phyloP scores from a whole-genome alignment of 30 jellyfish, hydroid and myxozoan species.

The Pseudorhiza aurosa region DNA sequence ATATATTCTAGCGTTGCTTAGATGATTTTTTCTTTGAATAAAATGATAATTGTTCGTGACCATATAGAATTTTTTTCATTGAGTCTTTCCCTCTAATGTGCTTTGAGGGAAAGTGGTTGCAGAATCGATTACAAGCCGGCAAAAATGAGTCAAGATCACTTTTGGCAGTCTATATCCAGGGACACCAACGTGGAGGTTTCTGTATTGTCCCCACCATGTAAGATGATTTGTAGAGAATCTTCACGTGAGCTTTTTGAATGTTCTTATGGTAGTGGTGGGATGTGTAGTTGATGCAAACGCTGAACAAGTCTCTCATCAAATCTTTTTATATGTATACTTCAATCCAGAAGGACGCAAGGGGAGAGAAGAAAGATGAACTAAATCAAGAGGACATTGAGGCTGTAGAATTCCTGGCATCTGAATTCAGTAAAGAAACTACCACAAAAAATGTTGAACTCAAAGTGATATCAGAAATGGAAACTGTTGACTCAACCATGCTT shows the following conservation, averaged over 20 bases:
- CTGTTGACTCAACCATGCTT: constrained; percentile 43
- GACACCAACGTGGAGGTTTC: too few species aligned
- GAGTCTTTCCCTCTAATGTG: too few species aligned
- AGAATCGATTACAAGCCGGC: too few species aligned
- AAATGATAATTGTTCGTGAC: too few species aligned
- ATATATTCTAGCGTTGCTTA: too few species aligned
- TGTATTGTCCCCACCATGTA: not conserved
- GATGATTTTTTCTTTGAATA: too few species aligned
- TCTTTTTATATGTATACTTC: not conserved
- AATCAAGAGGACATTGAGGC: constrained; percentile 67
- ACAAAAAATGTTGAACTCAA: constrained; percentile 19
- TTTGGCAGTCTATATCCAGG: too few species aligned
- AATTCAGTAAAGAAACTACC: constrained; percentile 39
- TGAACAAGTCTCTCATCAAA: not conserved
- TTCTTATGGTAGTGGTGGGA: not conserved
- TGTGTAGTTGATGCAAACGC: not conserved
- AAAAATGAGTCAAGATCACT: too few species aligned
- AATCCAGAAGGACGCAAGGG: not conserved
- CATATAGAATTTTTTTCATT: too few species aligned
- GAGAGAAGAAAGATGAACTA: constrained; percentile 5
- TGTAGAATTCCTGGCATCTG: constrained; percentile 55
- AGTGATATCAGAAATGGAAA: constrained; percentile 13
- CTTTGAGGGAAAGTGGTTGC: too few species aligned
- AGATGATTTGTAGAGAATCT: not conserved
- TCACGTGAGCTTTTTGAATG: not conserved